phyloP scores from a whole-genome alignment of 2,797 vertebrate species.

The Enteromius anoplus region DNA sequence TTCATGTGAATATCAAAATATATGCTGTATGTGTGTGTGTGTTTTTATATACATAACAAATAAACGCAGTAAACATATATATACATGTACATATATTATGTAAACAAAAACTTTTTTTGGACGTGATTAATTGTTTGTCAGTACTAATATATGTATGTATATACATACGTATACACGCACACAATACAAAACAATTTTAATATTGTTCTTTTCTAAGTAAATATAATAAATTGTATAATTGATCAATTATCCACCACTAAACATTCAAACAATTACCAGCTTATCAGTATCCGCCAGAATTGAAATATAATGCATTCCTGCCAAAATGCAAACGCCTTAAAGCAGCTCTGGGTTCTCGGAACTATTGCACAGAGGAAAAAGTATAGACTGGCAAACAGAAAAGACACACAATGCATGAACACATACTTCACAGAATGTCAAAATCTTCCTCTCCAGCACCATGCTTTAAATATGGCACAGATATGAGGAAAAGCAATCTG shows the following conservation, averaged over 20 bases:
- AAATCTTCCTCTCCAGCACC: neutral
- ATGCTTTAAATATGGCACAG: slow-evolving; percentile 12
- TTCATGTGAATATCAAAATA: no score
- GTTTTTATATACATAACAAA: no score
- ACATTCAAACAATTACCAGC: neutral
- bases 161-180: neutral
- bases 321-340: neutral
- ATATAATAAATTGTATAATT: neutral
- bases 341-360: neutral
- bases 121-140: no score
- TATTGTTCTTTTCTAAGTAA: neutral
- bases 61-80: no score
- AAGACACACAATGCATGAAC: neutral
- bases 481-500: slow-evolving; percentile 33
- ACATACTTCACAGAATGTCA: slow-evolving; percentile 15
- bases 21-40: no score
- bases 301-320: neutral
- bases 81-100: no score
- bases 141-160: no score
- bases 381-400: neutral
- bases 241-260: neutral
- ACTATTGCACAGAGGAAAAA: neutral
- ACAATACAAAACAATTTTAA: neutral
- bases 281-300: neutral
- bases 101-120: no score